These are phyloP conservation scores for Sphaerophoria taeniata DNA, from an alignment of 2,888 invertebrate species.

Conservation along the genomic window DNA sequence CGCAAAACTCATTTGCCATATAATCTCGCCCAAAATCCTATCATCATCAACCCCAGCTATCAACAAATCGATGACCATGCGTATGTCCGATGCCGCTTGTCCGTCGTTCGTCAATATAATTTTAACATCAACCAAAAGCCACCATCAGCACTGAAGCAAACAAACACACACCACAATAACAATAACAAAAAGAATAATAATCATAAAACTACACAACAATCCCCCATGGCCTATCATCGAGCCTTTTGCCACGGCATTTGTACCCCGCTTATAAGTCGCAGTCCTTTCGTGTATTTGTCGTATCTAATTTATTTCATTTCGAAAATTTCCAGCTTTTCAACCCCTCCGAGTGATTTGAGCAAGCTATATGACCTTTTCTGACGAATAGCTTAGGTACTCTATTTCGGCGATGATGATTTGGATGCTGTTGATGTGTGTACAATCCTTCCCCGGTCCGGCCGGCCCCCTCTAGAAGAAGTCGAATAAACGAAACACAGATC, in stretches of 20 bases:
- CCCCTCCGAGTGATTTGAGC: slow-evolving; percentile 42
- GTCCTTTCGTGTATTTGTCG: slow-evolving; percentile 45
- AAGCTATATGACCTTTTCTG: slow-evolving; percentile 1
- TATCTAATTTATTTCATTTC: slow-evolving; percentile 66
- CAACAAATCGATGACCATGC: slow-evolving; percentile 63
- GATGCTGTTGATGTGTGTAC: slow-evolving; percentile 56
- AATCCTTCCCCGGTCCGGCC: neutral
- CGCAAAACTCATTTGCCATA: slow-evolving; percentile 45
- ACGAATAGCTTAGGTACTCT: neutral
- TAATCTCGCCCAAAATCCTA: slow-evolving; percentile 58
- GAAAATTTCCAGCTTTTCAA: slow-evolving; percentile 48
- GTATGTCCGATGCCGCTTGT: slow-evolving; percentile 30
- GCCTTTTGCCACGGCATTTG: neutral
- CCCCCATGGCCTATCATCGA: slow-evolving; percentile 11
- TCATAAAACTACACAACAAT: slow-evolving; percentile 32
- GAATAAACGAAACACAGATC: neutral
- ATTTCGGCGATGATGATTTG: slow-evolving; percentile 54
- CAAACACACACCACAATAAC: neutral
- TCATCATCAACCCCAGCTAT: slow-evolving; percentile 54
- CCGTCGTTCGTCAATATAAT: slow-evolving; percentile 38
- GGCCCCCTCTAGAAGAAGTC: too few species aligned
- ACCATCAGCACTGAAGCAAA: slow-evolving; percentile 2
- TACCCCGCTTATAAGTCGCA: slow-evolving; percentile 11
- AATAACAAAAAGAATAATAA: neutral
- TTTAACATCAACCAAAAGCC: slow-evolving; percentile 39